phyloP scores from a whole-genome alignment of 2,113 vertebrate genomes.

The Cavia porcellus region DNA sequence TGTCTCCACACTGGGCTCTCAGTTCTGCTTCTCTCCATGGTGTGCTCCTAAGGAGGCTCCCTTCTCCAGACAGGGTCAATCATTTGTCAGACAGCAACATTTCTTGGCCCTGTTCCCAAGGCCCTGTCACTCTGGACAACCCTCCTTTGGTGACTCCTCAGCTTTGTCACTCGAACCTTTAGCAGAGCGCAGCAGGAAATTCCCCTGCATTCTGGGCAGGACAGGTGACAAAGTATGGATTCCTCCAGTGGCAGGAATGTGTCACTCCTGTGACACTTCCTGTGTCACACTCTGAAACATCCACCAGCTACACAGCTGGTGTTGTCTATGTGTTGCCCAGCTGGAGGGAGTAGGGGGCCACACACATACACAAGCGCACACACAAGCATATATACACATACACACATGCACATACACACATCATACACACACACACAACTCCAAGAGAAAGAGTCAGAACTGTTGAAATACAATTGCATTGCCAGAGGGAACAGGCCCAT shows the following conservation, averaged over 20 bases:
- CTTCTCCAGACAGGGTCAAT: not conserved
- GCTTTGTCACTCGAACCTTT: not conserved
- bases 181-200: not conserved
- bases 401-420: no score
- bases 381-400: not conserved
- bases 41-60: not conserved
- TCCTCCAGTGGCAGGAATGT: not conserved
- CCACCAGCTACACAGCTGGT: not conserved
- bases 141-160: not conserved
- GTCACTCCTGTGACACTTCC: not conserved
- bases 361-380: not conserved
- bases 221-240: not conserved
- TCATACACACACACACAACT: not conserved
- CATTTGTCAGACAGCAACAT: not conserved
- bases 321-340: not conserved
- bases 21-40: not conserved
- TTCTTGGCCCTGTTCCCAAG: not conserved
- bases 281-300: not conserved
- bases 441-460: not conserved
- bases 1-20: not conserved
- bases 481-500: not conserved
- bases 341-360: not conserved
- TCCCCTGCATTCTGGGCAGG: not conserved
- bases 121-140: not conserved
- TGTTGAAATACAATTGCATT: not conserved